A percentile compares a stretch with the other conserved stretches of the same genome.
phyloP scores from a whole-genome alignment of 2,888 invertebrate species.

The Odontocolon sp. region DNA sequence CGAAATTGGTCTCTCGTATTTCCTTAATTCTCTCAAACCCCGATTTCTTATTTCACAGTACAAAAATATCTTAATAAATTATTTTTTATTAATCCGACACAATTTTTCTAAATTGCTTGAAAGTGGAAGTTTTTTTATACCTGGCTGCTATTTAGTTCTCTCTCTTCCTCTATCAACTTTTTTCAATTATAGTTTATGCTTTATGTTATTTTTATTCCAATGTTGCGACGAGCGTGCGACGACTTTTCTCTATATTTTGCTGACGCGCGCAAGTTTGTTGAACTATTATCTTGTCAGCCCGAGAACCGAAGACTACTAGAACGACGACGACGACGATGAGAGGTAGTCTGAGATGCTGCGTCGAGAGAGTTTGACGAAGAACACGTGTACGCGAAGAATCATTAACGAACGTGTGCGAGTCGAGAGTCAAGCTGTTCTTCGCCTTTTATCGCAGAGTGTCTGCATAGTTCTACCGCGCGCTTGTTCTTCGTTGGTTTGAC shows the following conservation, averaged over 20 bases:
- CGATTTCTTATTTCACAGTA: too few species aligned
- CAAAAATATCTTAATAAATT: too few species aligned
- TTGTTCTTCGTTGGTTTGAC: constrained; percentile 50
- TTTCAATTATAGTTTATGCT: too few species aligned
- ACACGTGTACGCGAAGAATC: constrained; percentile 36
- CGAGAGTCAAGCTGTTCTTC: constrained; percentile 8
- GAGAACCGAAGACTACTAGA: constrained; percentile 6
- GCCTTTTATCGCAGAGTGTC: constrained; percentile 31
- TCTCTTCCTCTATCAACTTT: too few species aligned
- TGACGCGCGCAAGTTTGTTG: constrained; percentile 50
- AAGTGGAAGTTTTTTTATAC: too few species aligned
- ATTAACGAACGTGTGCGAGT: constrained; percentile 47
- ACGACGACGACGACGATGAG: constrained; percentile 1
- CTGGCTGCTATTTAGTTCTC: too few species aligned
- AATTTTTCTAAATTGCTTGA: too few species aligned
- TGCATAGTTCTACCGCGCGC: constrained; percentile 1
- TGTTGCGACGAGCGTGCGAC: constrained; percentile 12
- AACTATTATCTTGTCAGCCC: constrained; percentile 57
- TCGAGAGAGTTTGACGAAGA: constrained; percentile 23
- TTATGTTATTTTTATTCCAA: constrained; percentile 26
- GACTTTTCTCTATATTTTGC: constrained; percentile 40
- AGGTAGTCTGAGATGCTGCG: constrained; percentile 19
- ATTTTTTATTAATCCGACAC: background rate
- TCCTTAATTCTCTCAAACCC: background rate
- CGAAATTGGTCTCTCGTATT: constrained; percentile 7